These are phyloP conservation scores for Corvus hawaiiensis DNA, from an alignment of 2,113 vertebrate genomes.

Conservation along the genomic window DNA sequence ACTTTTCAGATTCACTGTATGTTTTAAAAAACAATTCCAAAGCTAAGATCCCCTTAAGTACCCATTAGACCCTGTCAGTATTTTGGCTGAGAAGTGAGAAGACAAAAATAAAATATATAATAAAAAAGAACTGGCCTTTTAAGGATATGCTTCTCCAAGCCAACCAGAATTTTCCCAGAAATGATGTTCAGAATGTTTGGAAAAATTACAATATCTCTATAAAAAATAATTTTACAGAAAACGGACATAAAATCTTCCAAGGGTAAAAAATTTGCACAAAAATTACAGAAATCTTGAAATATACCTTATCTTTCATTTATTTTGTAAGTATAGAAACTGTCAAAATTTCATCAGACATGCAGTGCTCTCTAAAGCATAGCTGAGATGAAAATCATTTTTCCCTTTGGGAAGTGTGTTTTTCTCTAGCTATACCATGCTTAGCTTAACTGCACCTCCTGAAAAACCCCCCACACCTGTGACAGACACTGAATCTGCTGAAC, in stretches of 20 bases:
- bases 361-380: neutral
- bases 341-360: neutral
- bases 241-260: neutral
- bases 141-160: neutral
- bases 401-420: neutral
- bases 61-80: neutral
- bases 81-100: neutral
- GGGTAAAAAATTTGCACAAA: neutral
- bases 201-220: neutral
- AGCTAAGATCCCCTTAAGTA: neutral
- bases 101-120: neutral
- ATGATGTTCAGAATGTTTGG: neutral
- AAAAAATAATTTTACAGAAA: neutral
- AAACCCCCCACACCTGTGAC: too few relatives aligned
- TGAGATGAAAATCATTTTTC: neutral
- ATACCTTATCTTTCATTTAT: neutral
- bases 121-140: neutral
- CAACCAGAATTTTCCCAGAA: neutral
- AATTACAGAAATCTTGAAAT: neutral
- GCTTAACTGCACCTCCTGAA: neutral
- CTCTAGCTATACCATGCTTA: neutral
- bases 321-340: neutral
- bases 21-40: neutral
- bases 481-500: neutral
- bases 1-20: neutral